phyloP scores from a whole-genome alignment of 35 echinoderm and acorn worm species.

The Holothuria glaberrima region DNA sequence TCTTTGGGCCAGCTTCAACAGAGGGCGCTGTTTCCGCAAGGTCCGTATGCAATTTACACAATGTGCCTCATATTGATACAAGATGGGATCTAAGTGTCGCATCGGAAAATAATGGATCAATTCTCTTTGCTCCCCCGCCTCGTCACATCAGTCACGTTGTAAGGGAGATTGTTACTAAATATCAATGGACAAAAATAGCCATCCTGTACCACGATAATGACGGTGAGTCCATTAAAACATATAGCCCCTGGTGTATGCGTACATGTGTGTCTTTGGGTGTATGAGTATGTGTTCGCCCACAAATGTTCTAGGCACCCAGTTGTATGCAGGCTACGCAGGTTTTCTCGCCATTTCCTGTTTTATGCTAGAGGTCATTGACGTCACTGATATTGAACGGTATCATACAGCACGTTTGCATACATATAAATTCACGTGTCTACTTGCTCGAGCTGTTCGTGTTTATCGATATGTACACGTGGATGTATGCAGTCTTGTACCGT shows the following conservation, averaged over 20 bases:
- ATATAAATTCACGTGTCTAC: too few species aligned
- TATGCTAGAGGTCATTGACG: too few species aligned
- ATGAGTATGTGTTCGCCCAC: background rate
- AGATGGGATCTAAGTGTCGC: conserved; percentile 29
- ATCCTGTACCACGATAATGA: conserved; percentile 77
- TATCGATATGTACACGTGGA: too few species aligned
- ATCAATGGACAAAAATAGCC: conserved; percentile 72
- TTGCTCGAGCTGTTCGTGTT: too few species aligned
- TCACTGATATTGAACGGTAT: too few species aligned
- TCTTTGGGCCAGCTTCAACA: conserved; percentile 73
- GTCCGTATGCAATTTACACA: conserved; percentile 77
- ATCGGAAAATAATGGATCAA: conserved; percentile 35
- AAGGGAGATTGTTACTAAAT: conserved; percentile 58
- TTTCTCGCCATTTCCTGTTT: too few species aligned
- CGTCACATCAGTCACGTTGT: conserved; percentile 63
- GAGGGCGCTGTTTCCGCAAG: conserved; percentile 72
- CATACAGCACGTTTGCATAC: too few species aligned
- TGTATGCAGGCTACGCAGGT: background rate
- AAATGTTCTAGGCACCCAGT: background rate
- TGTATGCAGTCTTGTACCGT: too few species aligned
- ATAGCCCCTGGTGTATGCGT: too few species aligned
- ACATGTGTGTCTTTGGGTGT: too few species aligned
- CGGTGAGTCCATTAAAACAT: conserved; percentile 44
- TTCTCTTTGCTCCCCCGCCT: conserved; percentile 66
- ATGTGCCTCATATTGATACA: conserved; percentile 84